These are phyloP conservation scores for Mesocricetus auratus DNA, from an alignment of 2,113 vertebrate genomes.

Conservation along the genomic window DNA sequence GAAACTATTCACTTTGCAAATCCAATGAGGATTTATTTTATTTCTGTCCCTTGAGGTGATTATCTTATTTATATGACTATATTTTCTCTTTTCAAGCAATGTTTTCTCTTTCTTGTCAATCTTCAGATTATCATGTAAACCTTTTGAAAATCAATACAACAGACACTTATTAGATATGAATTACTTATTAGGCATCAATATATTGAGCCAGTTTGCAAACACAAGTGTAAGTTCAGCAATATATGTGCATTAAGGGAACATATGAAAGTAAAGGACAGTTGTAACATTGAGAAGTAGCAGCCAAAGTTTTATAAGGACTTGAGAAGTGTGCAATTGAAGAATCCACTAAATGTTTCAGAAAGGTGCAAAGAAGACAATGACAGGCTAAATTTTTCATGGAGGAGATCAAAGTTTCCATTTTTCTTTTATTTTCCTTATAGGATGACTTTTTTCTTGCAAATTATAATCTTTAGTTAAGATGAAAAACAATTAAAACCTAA, in stretches of 20 bases:
- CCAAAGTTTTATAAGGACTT: neutral
- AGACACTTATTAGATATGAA: neutral
- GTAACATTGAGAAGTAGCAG: neutral
- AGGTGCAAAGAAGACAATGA: neutral
- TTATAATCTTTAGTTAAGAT: neutral
- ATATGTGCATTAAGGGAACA: neutral
- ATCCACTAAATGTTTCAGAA: neutral
- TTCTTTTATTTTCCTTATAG: constrained; percentile 21
- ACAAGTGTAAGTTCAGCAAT: neutral
- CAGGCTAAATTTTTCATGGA: neutral
- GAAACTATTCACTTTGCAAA: neutral
- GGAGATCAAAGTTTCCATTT: neutral
- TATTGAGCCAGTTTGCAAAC: neutral
- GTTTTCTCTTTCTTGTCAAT: neutral
- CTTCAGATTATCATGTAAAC: neutral
- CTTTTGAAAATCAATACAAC: constrained; percentile 8
- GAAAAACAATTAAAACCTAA: neutral
- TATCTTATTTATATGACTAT: neutral
- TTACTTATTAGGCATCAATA: neutral
- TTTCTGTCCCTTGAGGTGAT: neutral
- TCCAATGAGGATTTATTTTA: neutral
- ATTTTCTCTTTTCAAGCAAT: neutral
- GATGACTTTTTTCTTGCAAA: neutral
- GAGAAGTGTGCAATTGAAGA: neutral
- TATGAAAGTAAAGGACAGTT: neutral